Conservation (phyloP, 1,140 invertebrate genomes). For the Micrasema longulum region DNA sequence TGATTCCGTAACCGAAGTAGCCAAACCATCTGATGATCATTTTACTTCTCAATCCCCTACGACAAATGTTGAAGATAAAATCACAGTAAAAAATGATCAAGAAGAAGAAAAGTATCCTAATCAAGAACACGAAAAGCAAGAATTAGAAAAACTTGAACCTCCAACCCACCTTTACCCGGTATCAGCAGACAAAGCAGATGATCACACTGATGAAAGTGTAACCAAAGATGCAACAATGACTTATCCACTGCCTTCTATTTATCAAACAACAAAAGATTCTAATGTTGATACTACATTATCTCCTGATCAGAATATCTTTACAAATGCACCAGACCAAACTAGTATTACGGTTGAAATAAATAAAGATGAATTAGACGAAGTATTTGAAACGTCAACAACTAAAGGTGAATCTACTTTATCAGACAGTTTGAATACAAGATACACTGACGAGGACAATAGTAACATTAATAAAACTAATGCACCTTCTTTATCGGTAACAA, state of each 20-base stretch:
- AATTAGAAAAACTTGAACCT: slow-evolving; percentile 22
- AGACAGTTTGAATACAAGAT: slow-evolving; percentile 26
- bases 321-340: not conserved
- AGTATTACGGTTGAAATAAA: no score
- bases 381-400: slow-evolving; percentile 3
- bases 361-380: not conserved
- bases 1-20: slow-evolving; percentile 42
- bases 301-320: not conserved
- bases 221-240: slow-evolving; percentile 1
- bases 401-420: slow-evolving; percentile 21
- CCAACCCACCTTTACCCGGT: no score
- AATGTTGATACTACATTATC: slow-evolving; percentile 2
- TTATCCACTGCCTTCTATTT: not conserved
- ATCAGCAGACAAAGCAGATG: slow-evolving; percentile 11
- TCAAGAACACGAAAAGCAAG: slow-evolving; percentile 2
- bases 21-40: not conserved
- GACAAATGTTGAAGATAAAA: slow-evolving; percentile 1
- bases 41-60: not conserved
- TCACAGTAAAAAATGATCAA: no score
- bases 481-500: not conserved
- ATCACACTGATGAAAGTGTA: not conserved
- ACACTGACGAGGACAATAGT: slow-evolving; percentile 27
- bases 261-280: not conserved
- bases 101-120: slow-evolving; percentile 6
- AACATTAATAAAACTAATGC: slow-evolving; percentile 31